phyloP scores from a whole-genome alignment of 2,113 vertebrate species.

The Ranitomeya variabilis region DNA sequence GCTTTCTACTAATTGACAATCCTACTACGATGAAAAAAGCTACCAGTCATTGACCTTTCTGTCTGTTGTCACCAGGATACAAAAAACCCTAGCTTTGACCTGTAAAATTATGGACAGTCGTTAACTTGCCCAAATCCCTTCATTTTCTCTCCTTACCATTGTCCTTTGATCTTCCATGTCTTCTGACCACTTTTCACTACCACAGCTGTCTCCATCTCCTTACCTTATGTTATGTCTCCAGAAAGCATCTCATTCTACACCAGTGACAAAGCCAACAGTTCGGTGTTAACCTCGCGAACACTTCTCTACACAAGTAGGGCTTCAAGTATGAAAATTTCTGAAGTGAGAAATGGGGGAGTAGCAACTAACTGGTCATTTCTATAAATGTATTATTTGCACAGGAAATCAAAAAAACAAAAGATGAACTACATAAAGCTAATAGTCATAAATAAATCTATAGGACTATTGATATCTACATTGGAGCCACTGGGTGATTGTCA shows the following conservation, averaged over 20 bases:
- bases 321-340: not conserved
- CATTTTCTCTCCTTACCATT: not conserved
- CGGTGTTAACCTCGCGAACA: not conserved
- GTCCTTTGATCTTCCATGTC: not conserved
- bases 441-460: not conserved
- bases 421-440: not conserved
- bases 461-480: not conserved
- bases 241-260: not conserved
- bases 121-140: not conserved
- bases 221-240: not conserved
- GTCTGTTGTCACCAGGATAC: not conserved
- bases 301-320: not conserved
- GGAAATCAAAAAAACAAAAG: not conserved
- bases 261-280: not conserved
- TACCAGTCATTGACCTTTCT: not conserved
- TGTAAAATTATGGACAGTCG: not conserved
- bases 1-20: not conserved
- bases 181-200: not conserved
- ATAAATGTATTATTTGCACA: not conserved
- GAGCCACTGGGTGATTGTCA: not conserved
- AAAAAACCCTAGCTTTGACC: not conserved
- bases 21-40: not conserved
- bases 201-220: not conserved
- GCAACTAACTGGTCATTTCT: not conserved
- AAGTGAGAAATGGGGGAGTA: not conserved